A percentile compares a stretch with the other conserved stretches of the same genome.
Conservation (phyloP, 2,113 vertebrate genomes). For the Rostratula benghalensis region DNA sequence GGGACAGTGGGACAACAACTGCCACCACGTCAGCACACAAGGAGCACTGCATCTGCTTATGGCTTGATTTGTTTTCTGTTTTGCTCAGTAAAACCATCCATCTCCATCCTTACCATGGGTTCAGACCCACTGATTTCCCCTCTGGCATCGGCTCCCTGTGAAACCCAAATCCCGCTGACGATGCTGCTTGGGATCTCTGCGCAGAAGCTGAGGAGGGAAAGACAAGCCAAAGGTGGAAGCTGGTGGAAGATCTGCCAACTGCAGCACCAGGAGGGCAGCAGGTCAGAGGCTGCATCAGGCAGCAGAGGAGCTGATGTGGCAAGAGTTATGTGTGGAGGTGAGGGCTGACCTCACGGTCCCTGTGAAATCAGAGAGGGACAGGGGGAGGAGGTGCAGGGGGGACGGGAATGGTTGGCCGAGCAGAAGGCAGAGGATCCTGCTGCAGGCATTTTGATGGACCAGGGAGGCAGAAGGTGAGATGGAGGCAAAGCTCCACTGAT, state of each 20-base stretch:
- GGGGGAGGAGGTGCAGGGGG: no score
- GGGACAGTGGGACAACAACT: background rate
- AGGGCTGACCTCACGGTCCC: background rate
- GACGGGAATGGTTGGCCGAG: no score
- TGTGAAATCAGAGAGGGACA: no score
- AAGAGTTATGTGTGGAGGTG: fast-evolving
- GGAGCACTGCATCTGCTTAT: background rate
- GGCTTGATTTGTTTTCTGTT: background rate
- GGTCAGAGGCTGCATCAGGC: background rate
- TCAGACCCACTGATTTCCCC: background rate
- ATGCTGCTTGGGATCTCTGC: fast-evolving
- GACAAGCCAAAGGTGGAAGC: background rate
- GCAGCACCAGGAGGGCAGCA: fast-evolving
- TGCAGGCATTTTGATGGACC: no score
- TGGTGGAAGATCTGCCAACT: background rate
- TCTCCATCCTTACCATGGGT: no score
- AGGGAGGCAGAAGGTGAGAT: no score
- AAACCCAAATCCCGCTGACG: background rate
- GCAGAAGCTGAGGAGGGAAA: background rate
- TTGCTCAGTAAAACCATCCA: background rate
- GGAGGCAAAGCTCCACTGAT: no score
- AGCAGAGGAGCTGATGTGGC: fast-evolving
- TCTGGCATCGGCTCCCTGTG: fast-evolving
- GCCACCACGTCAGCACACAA: background rate
- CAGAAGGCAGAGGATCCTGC: no score